phyloP scores from a whole-genome alignment of 2,888 invertebrate genomes.

The Spisula solida region DNA sequence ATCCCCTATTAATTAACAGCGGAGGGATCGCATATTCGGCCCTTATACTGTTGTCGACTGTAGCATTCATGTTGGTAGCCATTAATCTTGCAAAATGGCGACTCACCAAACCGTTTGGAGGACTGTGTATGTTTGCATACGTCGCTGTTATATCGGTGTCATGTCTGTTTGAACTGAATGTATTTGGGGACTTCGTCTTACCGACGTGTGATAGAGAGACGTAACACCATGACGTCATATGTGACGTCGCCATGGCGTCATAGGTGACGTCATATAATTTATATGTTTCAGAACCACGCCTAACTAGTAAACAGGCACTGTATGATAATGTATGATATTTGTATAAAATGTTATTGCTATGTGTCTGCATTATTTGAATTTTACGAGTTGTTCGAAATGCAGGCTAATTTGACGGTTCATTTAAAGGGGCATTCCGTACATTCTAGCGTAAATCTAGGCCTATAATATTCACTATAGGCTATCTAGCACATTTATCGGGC shows the following conservation, averaged over 20 bases:
- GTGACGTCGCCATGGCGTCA: not conserved
- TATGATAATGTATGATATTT: too few relatives aligned
- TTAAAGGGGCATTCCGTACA: too few relatives aligned
- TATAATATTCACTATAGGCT: too few relatives aligned
- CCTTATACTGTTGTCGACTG: slow-evolving; percentile 92
- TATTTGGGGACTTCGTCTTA: slow-evolving; percentile 93
- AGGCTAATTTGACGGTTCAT: too few relatives aligned
- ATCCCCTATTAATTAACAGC: slow-evolving; percentile 93
- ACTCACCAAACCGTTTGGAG: slow-evolving; percentile 92
- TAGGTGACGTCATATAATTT: too few relatives aligned
- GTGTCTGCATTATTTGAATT: too few relatives aligned
- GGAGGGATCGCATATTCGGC: slow-evolving; percentile 94
- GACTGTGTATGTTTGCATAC: slow-evolving; percentile 91
- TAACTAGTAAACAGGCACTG: too few relatives aligned
- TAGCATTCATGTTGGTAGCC: slow-evolving; percentile 91
- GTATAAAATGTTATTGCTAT: too few relatives aligned
- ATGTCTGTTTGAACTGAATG: slow-evolving; percentile 93
- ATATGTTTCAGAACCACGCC: too few relatives aligned
- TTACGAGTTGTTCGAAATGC: too few relatives aligned
- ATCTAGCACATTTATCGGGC: too few relatives aligned
- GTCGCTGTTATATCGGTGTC: slow-evolving; percentile 92
- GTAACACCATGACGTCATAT: not conserved
- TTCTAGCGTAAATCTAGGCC: too few relatives aligned
- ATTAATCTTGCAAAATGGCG: slow-evolving; percentile 90
- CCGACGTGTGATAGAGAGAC: slow-evolving; percentile 54